A percentile compares a stretch with the other conserved stretches of the same genome.
These are phyloP conservation scores for Muricea muricata DNA, from an alignment of 92 coral and sea anemone species.

Conservation along the genomic window DNA sequence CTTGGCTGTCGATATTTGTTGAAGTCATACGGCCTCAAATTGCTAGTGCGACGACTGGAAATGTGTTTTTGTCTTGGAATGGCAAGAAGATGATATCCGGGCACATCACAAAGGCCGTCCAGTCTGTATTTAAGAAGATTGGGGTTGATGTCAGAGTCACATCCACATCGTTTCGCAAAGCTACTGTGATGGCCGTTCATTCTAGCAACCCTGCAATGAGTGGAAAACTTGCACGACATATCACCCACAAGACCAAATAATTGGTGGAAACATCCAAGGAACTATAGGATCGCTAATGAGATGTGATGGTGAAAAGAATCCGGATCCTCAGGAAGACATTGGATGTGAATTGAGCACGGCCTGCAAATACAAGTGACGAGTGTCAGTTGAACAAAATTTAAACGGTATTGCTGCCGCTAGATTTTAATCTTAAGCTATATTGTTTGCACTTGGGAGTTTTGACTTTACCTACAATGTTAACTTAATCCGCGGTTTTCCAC, in stretches of 20 bases:
- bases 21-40: conserved; percentile 36
- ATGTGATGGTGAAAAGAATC: not conserved
- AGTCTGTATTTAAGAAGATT: conserved; percentile 62
- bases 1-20: conserved; percentile 51
- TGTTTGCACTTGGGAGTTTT: too few species aligned
- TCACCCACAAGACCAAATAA: conserved; percentile 11
- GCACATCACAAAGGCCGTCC: conserved; percentile 55
- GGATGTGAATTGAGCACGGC: not conserved
- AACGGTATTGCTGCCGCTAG: too few species aligned
- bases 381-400: not conserved
- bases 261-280: conserved; percentile 13
- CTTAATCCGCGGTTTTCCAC: too few species aligned
- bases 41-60: not conserved
- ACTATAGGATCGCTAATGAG: not conserved
- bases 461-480: too few species aligned
- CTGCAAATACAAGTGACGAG: not conserved
- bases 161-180: conserved; percentile 56
- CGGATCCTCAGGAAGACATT: not conserved
- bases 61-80: too few species aligned
- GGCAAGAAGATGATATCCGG: too few species aligned
- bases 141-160: conserved; percentile 42
- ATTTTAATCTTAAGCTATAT: too few species aligned
- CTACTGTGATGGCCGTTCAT: conserved; percentile 38
- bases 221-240: not conserved
- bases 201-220: not conserved